Conservation (phyloP, 2,888 invertebrate genomes). For the Agrotis puta region DNA sequence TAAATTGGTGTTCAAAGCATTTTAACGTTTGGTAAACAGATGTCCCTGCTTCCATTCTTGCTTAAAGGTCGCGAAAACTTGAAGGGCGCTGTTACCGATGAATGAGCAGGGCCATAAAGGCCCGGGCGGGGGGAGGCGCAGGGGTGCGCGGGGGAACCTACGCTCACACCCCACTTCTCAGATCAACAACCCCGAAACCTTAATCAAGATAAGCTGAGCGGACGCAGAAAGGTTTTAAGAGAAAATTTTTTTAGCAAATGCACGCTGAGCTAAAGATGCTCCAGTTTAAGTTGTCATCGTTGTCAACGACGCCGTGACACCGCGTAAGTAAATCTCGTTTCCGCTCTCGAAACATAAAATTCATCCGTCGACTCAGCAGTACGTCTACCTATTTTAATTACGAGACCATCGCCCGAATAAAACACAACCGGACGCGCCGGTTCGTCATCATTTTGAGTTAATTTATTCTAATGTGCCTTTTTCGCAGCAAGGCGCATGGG, state of each 20-base stretch:
- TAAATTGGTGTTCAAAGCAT: conserved; percentile 45
- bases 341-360: conserved; percentile 71
- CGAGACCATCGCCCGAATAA: conserved; percentile 74
- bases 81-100: conserved; percentile 82
- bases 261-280: conserved; percentile 61
- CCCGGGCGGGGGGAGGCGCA: conserved; percentile 74
- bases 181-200: conserved; percentile 88
- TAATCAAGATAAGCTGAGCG: conserved; percentile 84
- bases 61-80: conserved; percentile 85
- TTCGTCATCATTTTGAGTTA: conserved; percentile 76
- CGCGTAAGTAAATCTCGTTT: conserved; percentile 69
- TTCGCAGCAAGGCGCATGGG: conserved; percentile 72
- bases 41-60: conserved; percentile 79
- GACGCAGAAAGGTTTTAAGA: conserved; percentile 76
- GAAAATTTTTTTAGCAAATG: conserved; percentile 79
- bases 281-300: conserved; percentile 64
- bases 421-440: conserved; percentile 73
- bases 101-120: conserved; percentile 79
- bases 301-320: conserved; percentile 59
- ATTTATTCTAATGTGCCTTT: conserved; percentile 78
- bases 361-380: conserved; percentile 60
- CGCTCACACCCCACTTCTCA: conserved; percentile 77
- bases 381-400: conserved; percentile 70
- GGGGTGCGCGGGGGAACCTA: conserved; percentile 57
- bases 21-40: conserved; percentile 76